Evolutionary conservation across 1,140 invertebrate species (phyloP).

Genomic region (Anastrepha obliqua): DNA sequence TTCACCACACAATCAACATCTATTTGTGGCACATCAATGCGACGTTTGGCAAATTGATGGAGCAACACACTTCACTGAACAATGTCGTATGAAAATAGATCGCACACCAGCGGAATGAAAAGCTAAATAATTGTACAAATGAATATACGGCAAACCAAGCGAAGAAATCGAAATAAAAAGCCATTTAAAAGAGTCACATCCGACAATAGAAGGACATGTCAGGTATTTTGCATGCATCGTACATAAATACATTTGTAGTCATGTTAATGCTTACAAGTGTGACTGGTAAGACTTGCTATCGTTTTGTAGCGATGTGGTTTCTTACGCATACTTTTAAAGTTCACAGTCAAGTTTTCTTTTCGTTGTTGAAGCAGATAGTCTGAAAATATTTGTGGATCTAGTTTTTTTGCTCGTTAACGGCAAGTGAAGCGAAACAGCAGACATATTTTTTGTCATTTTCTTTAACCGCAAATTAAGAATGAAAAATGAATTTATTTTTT

Average conservation of each 20-base stretch:
- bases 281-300: too few species aligned
- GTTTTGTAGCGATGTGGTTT: background rate
- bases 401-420: background rate
- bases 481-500: too few species aligned
- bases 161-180: conserved; percentile 2
- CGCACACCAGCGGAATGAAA: conserved; percentile 14
- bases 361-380: background rate
- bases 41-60: conserved; percentile 50
- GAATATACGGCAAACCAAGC: conserved; percentile 4
- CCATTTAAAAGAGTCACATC: background rate
- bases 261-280: background rate
- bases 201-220: background rate
- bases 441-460: too few species aligned
- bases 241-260: background rate
- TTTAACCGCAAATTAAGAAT: too few species aligned
- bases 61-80: conserved; percentile 29
- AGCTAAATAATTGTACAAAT: background rate
- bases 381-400: background rate
- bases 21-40: conserved; percentile 42
- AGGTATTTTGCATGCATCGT: conserved; percentile 8
- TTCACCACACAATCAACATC: background rate
- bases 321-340: background rate
- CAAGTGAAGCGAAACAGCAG: background rate
- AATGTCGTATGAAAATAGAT: conserved; percentile 31
- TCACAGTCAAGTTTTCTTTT: background rate